These are phyloP conservation scores for Tetheella fluctuosa DNA, from an alignment of 2,888 invertebrate genomes.

Conservation along the genomic window DNA sequence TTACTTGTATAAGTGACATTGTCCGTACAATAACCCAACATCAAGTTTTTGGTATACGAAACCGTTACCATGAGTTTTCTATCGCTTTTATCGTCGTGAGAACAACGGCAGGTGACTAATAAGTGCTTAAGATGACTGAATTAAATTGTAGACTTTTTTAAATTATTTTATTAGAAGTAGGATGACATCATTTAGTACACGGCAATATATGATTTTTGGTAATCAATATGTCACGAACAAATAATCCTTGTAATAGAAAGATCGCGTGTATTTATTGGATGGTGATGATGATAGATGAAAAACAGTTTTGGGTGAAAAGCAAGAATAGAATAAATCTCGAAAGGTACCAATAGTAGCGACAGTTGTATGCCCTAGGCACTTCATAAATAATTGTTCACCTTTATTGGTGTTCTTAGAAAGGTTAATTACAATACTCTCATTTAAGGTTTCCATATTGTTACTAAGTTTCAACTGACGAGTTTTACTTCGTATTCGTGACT, in stretches of 20 bases:
- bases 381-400: conserved; percentile 55
- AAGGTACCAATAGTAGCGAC: conserved; percentile 33
- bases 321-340: conserved; percentile 22
- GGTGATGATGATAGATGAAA: too few relatives aligned
- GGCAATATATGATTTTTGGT: too few relatives aligned
- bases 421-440: conserved; percentile 57
- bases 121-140: not conserved
- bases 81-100: not conserved
- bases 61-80: conserved; percentile 12
- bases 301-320: conserved; percentile 5
- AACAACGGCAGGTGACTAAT: not conserved
- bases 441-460: conserved; percentile 59
- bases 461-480: conserved; percentile 43
- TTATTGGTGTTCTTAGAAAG: conserved; percentile 50
- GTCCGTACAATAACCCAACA: conserved; percentile 48
- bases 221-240: too few relatives aligned
- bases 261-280: too few relatives aligned
- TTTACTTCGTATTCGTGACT: conserved; percentile 33
- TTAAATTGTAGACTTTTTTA: too few relatives aligned
- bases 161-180: too few relatives aligned
- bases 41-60: conserved; percentile 36
- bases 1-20: conserved; percentile 50
- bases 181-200: too few relatives aligned
- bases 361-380: conserved; percentile 44
- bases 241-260: too few relatives aligned